Evolutionary conservation across 2,113 vertebrate species (phyloP).

Genomic region (Corydoras sp.): DNA sequence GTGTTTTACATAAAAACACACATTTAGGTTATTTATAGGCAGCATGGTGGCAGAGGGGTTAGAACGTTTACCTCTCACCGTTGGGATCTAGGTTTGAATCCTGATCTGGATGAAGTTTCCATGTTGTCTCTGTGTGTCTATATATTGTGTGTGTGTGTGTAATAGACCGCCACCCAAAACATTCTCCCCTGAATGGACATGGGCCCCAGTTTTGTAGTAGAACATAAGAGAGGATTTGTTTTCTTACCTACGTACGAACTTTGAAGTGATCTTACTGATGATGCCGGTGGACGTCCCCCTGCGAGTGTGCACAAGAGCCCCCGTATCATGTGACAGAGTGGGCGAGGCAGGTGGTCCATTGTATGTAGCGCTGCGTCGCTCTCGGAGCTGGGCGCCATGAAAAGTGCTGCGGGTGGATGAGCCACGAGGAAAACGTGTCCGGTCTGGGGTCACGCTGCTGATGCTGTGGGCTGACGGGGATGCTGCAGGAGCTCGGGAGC

Average conservation of each 20-base stretch:
- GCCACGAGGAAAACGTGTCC: slow-evolving; percentile 91
- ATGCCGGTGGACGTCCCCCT: slow-evolving; percentile 40
- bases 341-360: slow-evolving; percentile 66
- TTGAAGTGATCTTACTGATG: slow-evolving; percentile 48
- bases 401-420: slow-evolving; percentile 96
- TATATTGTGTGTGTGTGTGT: too few species aligned
- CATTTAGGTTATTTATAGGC: too few species aligned
- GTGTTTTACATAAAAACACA: too few species aligned
- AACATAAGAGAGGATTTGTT: too few species aligned
- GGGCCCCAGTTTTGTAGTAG: too few species aligned
- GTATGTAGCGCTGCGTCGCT: slow-evolving; percentile 89
- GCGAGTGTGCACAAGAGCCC: slow-evolving; percentile 59
- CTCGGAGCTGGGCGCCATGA: slow-evolving; percentile 92
- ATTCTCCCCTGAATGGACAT: too few species aligned
- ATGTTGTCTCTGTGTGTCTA: too few species aligned
- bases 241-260: slow-evolving; percentile 47
- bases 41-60: too few species aligned
- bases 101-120: too few species aligned
- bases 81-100: too few species aligned
- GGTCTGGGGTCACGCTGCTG: slow-evolving; percentile 75
- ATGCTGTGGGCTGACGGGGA: slow-evolving; percentile 79
- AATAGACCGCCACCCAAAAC: too few species aligned
- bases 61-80: too few species aligned
- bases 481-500: slow-evolving; percentile 63
- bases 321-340: slow-evolving; percentile 46